These are phyloP conservation scores for Conchocele bisecta DNA, from an alignment of 2,888 invertebrate genomes.

Conservation along the genomic window DNA sequence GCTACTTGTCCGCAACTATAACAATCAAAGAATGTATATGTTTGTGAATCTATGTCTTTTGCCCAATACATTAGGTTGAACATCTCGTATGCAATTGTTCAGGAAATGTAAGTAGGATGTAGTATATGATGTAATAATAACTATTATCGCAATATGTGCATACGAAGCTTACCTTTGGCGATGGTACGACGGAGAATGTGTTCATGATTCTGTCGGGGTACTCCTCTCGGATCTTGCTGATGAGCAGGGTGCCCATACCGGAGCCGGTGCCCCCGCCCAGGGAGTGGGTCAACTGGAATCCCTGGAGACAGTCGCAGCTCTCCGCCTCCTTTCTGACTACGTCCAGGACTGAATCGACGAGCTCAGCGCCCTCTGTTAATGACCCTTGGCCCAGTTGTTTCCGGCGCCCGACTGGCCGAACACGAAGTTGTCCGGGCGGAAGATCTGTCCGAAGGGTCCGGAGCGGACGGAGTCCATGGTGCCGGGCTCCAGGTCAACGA, in stretches of 20 bases:
- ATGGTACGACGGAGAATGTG: constrained; percentile 96
- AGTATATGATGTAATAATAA: too few relatives aligned
- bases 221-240: constrained; percentile 98
- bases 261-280: constrained; percentile 95
- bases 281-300: constrained; percentile 84
- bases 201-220: constrained; percentile 99
- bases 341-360: too few relatives aligned
- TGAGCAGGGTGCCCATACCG: constrained; percentile 94
- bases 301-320: constrained; percentile 77
- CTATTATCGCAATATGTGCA: too few relatives aligned
- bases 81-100: too few relatives aligned
- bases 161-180: constrained; percentile 89
- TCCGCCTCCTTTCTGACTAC: constrained; percentile 78
- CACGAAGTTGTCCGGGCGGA: constrained; percentile 97
- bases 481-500: constrained; percentile 96
- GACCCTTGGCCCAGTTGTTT: constrained; percentile 90
- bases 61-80: too few relatives aligned
- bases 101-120: too few relatives aligned
- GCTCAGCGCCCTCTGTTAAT: too few relatives aligned
- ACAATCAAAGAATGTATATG: too few relatives aligned
- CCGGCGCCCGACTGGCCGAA: constrained; percentile 89
- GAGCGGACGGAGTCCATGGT: constrained; percentile 97
- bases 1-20: too few relatives aligned
- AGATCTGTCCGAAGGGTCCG: constrained; percentile 94
- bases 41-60: too few relatives aligned